Evolutionary conservation across 2,888 invertebrate genomes (phyloP).

Genomic region (Labia minor): DNA sequence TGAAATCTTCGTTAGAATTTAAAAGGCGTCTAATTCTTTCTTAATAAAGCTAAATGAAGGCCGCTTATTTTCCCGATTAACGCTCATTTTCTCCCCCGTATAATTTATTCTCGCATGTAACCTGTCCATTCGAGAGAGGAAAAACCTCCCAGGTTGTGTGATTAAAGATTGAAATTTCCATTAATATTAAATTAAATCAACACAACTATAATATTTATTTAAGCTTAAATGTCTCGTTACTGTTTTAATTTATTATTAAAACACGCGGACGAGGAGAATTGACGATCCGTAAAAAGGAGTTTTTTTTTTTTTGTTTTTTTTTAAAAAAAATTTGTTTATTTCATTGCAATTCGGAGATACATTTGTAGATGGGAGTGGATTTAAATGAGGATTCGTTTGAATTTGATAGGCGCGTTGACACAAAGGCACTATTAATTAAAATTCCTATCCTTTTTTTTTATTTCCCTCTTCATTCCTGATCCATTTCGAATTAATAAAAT

Average conservation of each 20-base stretch:
- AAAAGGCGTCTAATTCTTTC: too few species aligned
- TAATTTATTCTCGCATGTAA: conserved; percentile 19
- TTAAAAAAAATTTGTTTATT: too few species aligned
- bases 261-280: too few species aligned
- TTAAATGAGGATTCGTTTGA: not conserved
- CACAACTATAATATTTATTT: not conserved
- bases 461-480: not conserved
- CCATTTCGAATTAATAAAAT: not conserved
- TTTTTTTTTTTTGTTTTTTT: too few species aligned
- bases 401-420: not conserved
- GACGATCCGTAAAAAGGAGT: too few species aligned
- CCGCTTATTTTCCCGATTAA: conserved; percentile 19
- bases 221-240: not conserved
- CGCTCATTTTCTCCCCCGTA: conserved; percentile 16
- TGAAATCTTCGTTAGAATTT: too few species aligned
- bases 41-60: too few species aligned
- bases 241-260: not conserved
- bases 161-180: not conserved
- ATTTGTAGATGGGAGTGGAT: too few species aligned
- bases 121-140: conserved; percentile 17
- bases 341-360: too few species aligned
- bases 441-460: not conserved
- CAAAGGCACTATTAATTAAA: not conserved
- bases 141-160: not conserved
- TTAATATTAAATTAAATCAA: not conserved